Conservation (phyloP, 2,888 invertebrate genomes). For the Eremobia ochroleuca region DNA sequence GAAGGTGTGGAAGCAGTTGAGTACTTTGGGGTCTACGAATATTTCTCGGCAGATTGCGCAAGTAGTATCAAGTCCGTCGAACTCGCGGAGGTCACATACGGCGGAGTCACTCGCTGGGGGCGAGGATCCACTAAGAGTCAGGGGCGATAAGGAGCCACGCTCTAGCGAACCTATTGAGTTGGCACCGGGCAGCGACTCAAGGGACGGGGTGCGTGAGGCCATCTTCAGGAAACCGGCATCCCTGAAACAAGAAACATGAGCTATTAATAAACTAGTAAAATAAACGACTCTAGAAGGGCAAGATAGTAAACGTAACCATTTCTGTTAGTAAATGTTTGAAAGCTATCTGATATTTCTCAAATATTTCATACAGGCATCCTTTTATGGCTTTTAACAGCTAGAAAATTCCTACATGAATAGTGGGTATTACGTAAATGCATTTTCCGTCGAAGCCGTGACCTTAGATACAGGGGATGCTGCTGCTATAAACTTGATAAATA, state of each 20-base stretch:
- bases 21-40: constrained; percentile 94
- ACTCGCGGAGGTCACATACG: constrained; percentile 94
- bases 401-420: constrained; percentile 64
- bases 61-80: constrained; percentile 91
- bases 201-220: constrained; percentile 98
- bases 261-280: constrained; percentile 52
- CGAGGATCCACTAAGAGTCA: constrained; percentile 96
- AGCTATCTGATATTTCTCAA: constrained; percentile 38
- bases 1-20: constrained; percentile 96
- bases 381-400: constrained; percentile 39
- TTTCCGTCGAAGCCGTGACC: constrained; percentile 75
- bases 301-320: constrained; percentile 22
- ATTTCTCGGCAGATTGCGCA: constrained; percentile 95
- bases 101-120: constrained; percentile 96
- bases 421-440: constrained; percentile 74
- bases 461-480: constrained; percentile 75
- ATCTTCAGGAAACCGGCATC: constrained; percentile 97
- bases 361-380: constrained; percentile 38
- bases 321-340: constrained; percentile 30
- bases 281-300: constrained; percentile 8
- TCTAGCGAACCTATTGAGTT: constrained; percentile 97
- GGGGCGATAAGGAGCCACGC: constrained; percentile 95
- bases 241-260: constrained; percentile 91
- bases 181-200: constrained; percentile 97
- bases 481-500: constrained; percentile 85